phyloP scores from a whole-genome alignment of 2,113 vertebrate species.

The Asarcornis scutulata region DNA sequence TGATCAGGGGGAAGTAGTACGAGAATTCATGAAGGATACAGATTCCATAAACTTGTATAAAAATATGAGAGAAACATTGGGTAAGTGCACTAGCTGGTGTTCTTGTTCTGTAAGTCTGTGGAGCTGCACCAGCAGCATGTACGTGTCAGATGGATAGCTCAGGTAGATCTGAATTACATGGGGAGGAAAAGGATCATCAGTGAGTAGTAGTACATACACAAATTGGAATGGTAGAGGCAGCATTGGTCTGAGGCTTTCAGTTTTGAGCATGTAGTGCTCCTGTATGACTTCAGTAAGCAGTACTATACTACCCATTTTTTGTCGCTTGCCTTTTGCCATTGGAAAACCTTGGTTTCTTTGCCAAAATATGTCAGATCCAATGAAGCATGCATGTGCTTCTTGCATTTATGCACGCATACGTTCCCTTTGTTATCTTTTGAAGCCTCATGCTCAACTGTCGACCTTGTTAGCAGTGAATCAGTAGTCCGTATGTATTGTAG shows the following conservation, averaged over 20 bases:
- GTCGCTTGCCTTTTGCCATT: background rate
- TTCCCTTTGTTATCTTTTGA: background rate
- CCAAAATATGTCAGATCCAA: background rate
- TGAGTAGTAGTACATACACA: background rate
- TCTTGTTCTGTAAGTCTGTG: background rate
- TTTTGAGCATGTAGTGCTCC: background rate
- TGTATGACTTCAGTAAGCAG: background rate
- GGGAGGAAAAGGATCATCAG: background rate
- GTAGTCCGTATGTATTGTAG: background rate
- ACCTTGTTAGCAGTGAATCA: rapidly evolving
- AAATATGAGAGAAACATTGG: constrained; percentile 98
- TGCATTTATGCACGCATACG: background rate
- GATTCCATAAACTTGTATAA: constrained; percentile 99
- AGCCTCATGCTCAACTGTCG: background rate
- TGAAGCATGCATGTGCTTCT: background rate
- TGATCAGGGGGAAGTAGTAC: constrained; percentile 97
- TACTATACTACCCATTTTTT: background rate
- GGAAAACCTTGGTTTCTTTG: background rate
- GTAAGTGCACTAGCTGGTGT: constrained; percentile 74
- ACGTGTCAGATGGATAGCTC: background rate
- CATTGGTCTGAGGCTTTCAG: background rate
- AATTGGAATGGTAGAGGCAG: background rate
- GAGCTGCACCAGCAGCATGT: background rate
- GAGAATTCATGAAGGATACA: constrained; percentile 99
- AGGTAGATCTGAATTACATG: background rate